phyloP scores from a whole-genome alignment of 2,888 invertebrate species.

The Gymnosoma rotundatum region DNA sequence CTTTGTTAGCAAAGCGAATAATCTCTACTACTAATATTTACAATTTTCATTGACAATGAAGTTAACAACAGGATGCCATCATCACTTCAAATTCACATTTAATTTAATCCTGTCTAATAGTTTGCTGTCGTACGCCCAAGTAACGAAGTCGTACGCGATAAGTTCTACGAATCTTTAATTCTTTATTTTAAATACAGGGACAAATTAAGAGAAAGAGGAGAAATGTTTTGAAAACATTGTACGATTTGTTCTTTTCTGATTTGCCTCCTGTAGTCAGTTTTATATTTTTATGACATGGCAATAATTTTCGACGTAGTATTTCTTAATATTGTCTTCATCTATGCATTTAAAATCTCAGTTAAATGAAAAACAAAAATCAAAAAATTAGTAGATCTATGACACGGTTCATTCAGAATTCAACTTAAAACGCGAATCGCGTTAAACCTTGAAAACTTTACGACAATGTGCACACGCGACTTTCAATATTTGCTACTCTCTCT shows the following conservation, averaged over 20 bases:
- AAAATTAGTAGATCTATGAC: constrained; percentile 75
- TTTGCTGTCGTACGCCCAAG: constrained; percentile 74
- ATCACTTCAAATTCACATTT: constrained; percentile 71
- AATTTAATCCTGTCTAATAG: constrained; percentile 57
- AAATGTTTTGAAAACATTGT: constrained; percentile 61
- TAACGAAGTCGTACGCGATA: constrained; percentile 73
- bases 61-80: constrained; percentile 73
- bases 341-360: neutral
- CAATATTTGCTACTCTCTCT: neutral
- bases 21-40: constrained; percentile 76
- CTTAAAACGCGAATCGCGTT: constrained; percentile 39
- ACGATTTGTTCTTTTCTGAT: constrained; percentile 46
- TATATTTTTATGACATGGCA: constrained; percentile 80
- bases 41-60: constrained; percentile 75
- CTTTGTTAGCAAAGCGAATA: constrained; percentile 73
- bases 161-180: constrained; percentile 75
- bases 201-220: constrained; percentile 37
- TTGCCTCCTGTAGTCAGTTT: constrained; percentile 78
- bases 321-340: constrained; percentile 31
- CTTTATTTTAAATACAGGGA: neutral
- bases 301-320: constrained; percentile 79
- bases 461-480: constrained; percentile 58
- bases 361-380: constrained; percentile 30
- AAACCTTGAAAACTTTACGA: constrained; percentile 54
- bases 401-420: constrained; percentile 77